Base-by-base conservation (phyloP, 2,113 vertebrate genomes). In the Phyllostomus hastatus region DNA sequence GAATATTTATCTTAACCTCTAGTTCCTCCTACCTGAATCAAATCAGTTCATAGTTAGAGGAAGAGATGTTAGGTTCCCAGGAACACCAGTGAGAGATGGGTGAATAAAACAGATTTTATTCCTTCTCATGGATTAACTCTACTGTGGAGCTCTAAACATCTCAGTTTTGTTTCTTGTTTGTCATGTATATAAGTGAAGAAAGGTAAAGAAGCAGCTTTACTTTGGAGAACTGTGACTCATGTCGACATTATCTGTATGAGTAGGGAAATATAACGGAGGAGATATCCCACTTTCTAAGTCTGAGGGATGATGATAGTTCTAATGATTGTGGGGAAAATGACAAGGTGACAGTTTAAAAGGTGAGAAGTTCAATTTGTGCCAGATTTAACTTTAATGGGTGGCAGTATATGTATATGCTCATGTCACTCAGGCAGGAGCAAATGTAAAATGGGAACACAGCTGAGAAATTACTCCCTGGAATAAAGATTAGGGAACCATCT, bases 271-370 rank as follows among this genome's bases (percentile, higher is more conserved):
- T 66, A 90, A 93, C 1, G 92, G 64, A 95, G 54, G 52, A 80
- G 84, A 93, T 9, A 90, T 69, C 16, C 52, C 20, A 24, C 50
- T 81, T 90, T 93, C 59, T 50, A 92, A 94, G 57, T 87, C 90
- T 95, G 76, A 38, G 33, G 50, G 48, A 54, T 92, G 75, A 78
- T 46, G 69, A 75, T 85, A 85, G 35, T 69, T 94, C 93, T 94
- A 97, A 95, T 66, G 90, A 96, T 31, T 61, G 80, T 66, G 43
- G 46, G 76, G 2, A 52, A 88, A 90, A 89, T 97, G 96, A 96
- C 84, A 88, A 76, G 31, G 88, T 94, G 94, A 97, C 96, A 96
- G 88, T 81, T 95, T 94, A 94, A 95, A 92, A 96, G 95, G 90
- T 92, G 70, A 97, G 78, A 94, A 97, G 96, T 95, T 96, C 96